Evolutionary conservation across 2,797 vertebrate species (phyloP).

Genomic region (Gobionotothen gibberifrons): DNA sequence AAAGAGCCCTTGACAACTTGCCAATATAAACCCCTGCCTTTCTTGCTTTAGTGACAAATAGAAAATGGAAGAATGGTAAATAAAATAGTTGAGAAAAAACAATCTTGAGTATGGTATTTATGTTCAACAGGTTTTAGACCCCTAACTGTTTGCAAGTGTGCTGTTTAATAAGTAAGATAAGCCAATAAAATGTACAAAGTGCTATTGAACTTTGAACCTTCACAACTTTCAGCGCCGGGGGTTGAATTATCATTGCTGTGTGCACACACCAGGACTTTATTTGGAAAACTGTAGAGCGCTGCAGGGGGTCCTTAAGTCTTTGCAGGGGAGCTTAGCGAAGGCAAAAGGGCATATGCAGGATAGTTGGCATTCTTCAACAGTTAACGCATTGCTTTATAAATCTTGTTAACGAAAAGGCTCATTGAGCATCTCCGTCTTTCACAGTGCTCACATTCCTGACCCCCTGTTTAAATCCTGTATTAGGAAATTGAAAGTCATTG

Average conservation of each 20-base stretch:
- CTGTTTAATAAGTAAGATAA: slow-evolving; percentile 8
- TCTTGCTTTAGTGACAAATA: slow-evolving; percentile 8
- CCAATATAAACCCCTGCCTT: slow-evolving; percentile 12
- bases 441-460: slow-evolving; percentile 76
- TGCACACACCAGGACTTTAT: slow-evolving; percentile 44
- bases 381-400: slow-evolving; percentile 66
- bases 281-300: slow-evolving; percentile 52
- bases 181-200: slow-evolving; percentile 36
- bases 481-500: slow-evolving; percentile 50
- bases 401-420: slow-evolving; percentile 36
- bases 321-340: slow-evolving; percentile 61
- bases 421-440: slow-evolving; percentile 35
- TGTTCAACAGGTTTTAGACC: slow-evolving; percentile 14
- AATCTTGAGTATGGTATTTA: not conserved
- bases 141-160: not conserved
- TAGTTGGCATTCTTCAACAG: slow-evolving; percentile 70
- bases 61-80: not conserved
- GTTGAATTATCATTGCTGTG: slow-evolving; percentile 43
- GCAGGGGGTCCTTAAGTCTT: slow-evolving; percentile 68
- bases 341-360: slow-evolving; percentile 49
- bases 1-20: slow-evolving; percentile 12
- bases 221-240: slow-evolving; percentile 27
- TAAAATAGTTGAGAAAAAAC: not conserved
- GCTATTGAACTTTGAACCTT: slow-evolving; percentile 58
- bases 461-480: slow-evolving; percentile 55